Evolutionary conservation across 1,140 invertebrate genomes (phyloP).

Genomic region (Ceratoteleas bidentatus): DNA sequence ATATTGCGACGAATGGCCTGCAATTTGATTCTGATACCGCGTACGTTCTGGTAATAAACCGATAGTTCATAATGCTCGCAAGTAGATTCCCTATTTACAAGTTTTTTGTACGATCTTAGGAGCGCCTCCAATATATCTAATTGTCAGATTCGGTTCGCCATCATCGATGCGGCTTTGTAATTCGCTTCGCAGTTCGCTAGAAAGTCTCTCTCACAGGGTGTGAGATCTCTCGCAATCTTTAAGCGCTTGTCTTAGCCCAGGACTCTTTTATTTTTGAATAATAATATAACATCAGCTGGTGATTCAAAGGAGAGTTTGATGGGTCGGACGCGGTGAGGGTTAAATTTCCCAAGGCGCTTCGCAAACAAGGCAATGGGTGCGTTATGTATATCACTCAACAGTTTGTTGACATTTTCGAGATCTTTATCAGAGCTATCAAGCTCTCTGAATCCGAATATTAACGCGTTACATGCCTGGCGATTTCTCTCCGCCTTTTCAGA

Average conservation of each 20-base stretch:
- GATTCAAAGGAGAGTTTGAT: conserved; percentile 7
- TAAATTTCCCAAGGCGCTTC: background rate
- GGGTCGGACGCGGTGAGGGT: background rate
- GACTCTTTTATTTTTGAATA: conserved; percentile 8
- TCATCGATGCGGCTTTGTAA: background rate
- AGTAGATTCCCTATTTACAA: background rate
- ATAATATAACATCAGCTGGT: background rate
- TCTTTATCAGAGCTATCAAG: too few relatives aligned
- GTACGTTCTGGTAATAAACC: too few relatives aligned
- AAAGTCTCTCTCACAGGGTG: too few relatives aligned
- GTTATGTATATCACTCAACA: too few relatives aligned
- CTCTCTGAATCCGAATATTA: too few relatives aligned
- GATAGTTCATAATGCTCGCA: background rate
- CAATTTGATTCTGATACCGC: conserved; percentile 2
- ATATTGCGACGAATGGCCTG: background rate
- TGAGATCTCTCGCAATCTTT: background rate
- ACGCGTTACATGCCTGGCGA: too few relatives aligned
- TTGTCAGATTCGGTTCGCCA: background rate
- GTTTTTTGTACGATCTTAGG: conserved; percentile 1
- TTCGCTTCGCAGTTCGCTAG: too few relatives aligned
- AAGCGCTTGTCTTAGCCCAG: background rate
- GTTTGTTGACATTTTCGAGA: too few relatives aligned
- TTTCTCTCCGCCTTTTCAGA: too few relatives aligned
- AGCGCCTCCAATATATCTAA: background rate
- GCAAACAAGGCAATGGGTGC: background rate